A percentile compares a stretch with the other conserved stretches of the same genome.
phyloP scores from a whole-genome alignment of 2,113 vertebrate genomes.

The Tachuris rubrigastra region DNA sequence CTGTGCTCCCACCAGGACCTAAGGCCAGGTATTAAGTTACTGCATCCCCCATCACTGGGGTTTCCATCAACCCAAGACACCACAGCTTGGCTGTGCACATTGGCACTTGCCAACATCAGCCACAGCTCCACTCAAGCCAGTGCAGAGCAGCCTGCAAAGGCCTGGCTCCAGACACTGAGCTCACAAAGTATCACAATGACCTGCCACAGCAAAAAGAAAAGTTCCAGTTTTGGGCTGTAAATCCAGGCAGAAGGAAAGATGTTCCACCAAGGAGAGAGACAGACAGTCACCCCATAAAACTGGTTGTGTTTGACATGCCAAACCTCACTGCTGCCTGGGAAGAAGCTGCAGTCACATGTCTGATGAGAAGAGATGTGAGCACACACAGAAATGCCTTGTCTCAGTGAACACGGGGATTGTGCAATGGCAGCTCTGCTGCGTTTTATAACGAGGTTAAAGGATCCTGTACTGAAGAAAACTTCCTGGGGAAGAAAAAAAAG shows the following conservation, averaged over 20 bases:
- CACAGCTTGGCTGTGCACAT: not conserved
- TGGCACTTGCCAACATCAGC: not conserved
- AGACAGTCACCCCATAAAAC: conserved; percentile 26
- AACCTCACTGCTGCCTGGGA: conserved; percentile 33
- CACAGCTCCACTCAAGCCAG: not conserved
- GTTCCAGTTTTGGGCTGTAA: not conserved
- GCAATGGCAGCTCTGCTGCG: not conserved
- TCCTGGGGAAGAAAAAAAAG: not conserved
- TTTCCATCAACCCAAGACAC: not conserved
- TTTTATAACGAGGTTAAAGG: not conserved
- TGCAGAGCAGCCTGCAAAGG: not conserved
- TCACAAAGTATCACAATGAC: not conserved
- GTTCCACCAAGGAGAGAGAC: not conserved
- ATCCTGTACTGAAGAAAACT: not conserved
- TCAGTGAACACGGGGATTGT: not conserved
- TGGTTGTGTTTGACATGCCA: not conserved
- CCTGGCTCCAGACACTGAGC: not conserved
- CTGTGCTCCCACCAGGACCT: not conserved
- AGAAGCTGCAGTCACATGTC: not conserved
- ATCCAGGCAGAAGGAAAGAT: not conserved
- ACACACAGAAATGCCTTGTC: not conserved
- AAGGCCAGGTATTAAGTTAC: not conserved
- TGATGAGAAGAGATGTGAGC: not conserved
- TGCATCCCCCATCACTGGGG: not conserved
- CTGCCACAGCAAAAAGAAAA: not conserved